phyloP scores from a whole-genome alignment of 2,888 invertebrate species.

The Agriopis marginaria region DNA sequence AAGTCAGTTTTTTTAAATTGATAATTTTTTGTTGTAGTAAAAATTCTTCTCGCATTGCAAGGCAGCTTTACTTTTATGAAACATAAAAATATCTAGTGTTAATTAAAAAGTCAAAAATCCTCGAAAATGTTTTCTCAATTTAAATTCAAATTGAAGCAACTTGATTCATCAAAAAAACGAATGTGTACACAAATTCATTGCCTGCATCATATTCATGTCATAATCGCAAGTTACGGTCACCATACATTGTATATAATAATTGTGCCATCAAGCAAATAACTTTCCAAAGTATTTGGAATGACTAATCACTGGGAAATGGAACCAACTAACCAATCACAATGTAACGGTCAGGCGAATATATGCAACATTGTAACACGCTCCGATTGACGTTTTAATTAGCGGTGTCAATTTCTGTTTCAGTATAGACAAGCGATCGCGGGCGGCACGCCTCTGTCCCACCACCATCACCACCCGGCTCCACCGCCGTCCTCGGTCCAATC shows the following conservation, averaged over 20 bases:
- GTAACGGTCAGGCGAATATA: constrained; percentile 38
- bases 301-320: constrained; percentile 81
- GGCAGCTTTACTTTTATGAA: neutral
- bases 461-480: constrained; percentile 75
- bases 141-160: constrained; percentile 5
- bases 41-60: neutral
- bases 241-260: constrained; percentile 66
- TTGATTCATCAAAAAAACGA: constrained; percentile 5
- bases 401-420: constrained; percentile 83
- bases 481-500: constrained; percentile 86
- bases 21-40: neutral
- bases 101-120: neutral
- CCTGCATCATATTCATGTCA: constrained; percentile 69
- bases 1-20: too few species aligned
- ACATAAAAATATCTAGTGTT: neutral
- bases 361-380: constrained; percentile 37
- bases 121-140: neutral
- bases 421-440: constrained; percentile 94
- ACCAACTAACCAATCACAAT: constrained; percentile 73
- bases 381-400: neutral
- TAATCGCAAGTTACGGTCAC: constrained; percentile 57
- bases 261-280: constrained; percentile 75
- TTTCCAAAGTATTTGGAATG: constrained; percentile 78
- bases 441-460: constrained; percentile 81
- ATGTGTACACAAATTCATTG: constrained; percentile 58